Conservation (phyloP, 23 tunicate genomes). For the Corella eumyota region DNA sequence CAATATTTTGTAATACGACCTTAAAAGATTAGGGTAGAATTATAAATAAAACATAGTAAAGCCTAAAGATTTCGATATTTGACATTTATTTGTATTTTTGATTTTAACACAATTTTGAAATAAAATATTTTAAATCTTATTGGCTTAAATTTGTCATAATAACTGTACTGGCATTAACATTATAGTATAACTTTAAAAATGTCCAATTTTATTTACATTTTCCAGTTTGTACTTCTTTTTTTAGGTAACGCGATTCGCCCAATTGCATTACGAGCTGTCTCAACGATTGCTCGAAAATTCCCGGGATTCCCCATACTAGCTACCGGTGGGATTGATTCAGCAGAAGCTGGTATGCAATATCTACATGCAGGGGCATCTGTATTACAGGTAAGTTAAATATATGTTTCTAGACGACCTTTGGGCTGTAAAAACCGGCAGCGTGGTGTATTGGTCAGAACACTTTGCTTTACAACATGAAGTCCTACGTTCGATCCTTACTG, state of each 20-base stretch:
- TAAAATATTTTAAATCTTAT: too few relatives aligned
- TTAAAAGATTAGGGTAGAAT: too few relatives aligned
- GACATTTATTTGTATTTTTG: too few relatives aligned
- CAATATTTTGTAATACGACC: too few relatives aligned
- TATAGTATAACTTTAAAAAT: not conserved
- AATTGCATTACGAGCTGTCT: conserved; percentile 92
- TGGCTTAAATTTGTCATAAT: not conserved
- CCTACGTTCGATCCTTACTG: too few relatives aligned
- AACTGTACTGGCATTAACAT: not conserved
- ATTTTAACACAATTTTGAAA: too few relatives aligned
- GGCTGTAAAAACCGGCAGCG: too few relatives aligned
- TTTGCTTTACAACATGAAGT: too few relatives aligned
- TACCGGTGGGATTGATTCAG: conserved; percentile 99
- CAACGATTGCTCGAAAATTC: conserved; percentile 67
- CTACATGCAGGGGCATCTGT: conserved; percentile 93
- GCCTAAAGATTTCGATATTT: too few relatives aligned
- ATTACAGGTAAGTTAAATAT: conserved; percentile 40
- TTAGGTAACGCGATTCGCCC: conserved; percentile 91
- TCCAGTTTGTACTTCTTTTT: not conserved
- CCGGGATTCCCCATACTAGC: conserved; percentile 96
- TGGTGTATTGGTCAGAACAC: too few relatives aligned
- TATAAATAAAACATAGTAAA: too few relatives aligned
- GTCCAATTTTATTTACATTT: not conserved
- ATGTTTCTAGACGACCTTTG: too few relatives aligned
- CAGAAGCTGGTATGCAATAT: conserved; percentile 94